These are phyloP conservation scores for Chionis minor DNA, from an alignment of 2,113 vertebrate genomes.

Conservation along the genomic window DNA sequence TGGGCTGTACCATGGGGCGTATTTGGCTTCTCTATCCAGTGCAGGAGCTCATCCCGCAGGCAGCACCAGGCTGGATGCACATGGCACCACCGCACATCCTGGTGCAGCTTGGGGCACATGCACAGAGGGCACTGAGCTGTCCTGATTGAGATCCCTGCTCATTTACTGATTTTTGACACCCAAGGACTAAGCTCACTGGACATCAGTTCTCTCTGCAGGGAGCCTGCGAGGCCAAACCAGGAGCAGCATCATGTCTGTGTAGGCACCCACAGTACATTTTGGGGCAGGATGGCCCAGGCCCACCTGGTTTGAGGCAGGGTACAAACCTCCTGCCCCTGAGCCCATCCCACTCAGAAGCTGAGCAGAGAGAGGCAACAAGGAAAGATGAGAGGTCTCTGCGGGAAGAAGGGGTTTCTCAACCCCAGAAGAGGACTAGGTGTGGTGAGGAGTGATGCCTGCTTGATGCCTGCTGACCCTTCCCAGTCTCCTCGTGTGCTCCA, in stretches of 20 bases:
- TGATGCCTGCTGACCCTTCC: neutral
- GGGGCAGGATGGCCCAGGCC: neutral
- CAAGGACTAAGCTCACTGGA: neutral
- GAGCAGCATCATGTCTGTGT: neutral
- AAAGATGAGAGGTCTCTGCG: neutral
- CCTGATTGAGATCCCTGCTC: neutral
- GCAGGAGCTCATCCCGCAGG: neutral
- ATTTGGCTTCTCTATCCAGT: neutral
- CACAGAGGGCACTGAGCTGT: neutral
- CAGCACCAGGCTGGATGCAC: neutral
- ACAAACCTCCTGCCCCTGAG: neutral
- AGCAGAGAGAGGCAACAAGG: neutral
- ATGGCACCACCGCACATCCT: neutral
- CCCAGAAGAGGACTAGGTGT: neutral
- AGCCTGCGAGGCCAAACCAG: neutral
- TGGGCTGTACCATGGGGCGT: neutral
- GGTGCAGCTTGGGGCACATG: rapidly evolving
- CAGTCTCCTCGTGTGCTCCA: neutral
- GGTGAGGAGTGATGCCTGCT: neutral
- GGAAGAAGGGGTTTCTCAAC: neutral
- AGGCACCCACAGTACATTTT: neutral
- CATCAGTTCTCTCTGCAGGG: neutral
- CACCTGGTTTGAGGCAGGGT: neutral
- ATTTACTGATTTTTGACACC: neutral
- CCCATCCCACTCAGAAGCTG: neutral